Percentiles rank a stretch among this genome's conserved stretches.
Evolutionary conservation across 1,140 invertebrate species (phyloP).

Genomic region (Mercenaria mercenaria): DNA sequence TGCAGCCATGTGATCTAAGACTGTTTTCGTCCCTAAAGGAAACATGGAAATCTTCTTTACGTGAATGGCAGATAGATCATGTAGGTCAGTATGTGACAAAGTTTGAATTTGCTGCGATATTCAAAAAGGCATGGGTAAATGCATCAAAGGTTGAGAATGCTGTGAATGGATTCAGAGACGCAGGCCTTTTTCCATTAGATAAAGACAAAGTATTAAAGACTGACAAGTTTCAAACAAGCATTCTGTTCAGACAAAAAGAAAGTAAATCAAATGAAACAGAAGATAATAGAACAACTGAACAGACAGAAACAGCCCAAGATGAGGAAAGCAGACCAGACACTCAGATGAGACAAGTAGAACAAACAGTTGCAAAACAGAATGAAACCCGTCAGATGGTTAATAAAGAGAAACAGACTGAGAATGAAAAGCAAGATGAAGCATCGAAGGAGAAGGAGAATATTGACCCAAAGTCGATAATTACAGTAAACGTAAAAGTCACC

Average conservation of each 20-base stretch:
- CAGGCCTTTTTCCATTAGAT: not conserved
- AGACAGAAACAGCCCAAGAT: not conserved
- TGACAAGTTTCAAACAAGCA: slow-evolving; percentile 22
- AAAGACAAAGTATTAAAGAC: not conserved
- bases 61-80: slow-evolving; percentile 39
- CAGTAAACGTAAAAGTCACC: not conserved
- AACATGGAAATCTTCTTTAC: not conserved
- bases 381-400: not conserved
- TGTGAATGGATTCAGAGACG: slow-evolving; percentile 18
- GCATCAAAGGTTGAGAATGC: slow-evolving; percentile 23
- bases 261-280: not conserved
- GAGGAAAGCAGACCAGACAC: not conserved
- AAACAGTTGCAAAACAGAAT: not conserved
- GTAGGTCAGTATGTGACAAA: slow-evolving; percentile 38
- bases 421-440: too few species aligned
- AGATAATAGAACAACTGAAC: not conserved
- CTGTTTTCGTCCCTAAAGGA: slow-evolving; percentile 17
- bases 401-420: not conserved
- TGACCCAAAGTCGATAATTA: too few species aligned
- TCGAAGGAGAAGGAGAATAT: too few species aligned
- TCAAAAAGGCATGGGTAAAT: slow-evolving; percentile 38
- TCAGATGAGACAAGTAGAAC: not conserved
- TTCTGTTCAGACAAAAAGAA: not conserved
- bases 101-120: slow-evolving; percentile 28
- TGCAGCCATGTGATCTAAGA: slow-evolving; percentile 29